Conservation (phyloP, 2,888 invertebrate species). For the Adelphocoris suturalis region DNA sequence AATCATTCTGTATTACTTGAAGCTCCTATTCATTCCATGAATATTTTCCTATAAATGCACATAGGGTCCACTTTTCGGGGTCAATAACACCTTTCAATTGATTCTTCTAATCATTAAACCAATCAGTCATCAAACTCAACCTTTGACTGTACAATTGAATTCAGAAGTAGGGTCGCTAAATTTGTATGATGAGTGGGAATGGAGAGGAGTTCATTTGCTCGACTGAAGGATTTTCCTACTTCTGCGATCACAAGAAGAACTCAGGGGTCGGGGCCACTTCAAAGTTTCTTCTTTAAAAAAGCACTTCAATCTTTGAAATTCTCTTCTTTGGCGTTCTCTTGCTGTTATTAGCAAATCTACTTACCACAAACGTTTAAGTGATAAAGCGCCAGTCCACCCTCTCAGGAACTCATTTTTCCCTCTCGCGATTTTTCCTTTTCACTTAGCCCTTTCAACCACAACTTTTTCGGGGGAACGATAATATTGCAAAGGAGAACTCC, state of each 20-base stretch:
- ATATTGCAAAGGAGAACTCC: not conserved
- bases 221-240: not conserved
- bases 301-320: constrained; percentile 53
- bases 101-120: too few relatives aligned
- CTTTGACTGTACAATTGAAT: too few relatives aligned
- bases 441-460: not conserved
- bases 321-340: not conserved
- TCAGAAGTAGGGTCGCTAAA: too few relatives aligned
- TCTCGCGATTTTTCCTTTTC: not conserved
- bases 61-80: too few relatives aligned
- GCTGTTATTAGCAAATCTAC: constrained; percentile 56
- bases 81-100: too few relatives aligned
- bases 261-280: not conserved
- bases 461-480: not conserved
- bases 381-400: constrained; percentile 16
- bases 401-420: not conserved
- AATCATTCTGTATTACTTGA: too few relatives aligned
- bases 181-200: too few relatives aligned
- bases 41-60: too few relatives aligned
- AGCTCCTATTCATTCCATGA: too few relatives aligned
- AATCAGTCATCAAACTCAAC: too few relatives aligned
- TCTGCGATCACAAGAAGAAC: not conserved
- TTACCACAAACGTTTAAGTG: constrained; percentile 58
- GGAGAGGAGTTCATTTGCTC: not conserved
- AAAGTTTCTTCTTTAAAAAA: constrained; percentile 23